Percentiles rank a stretch among this genome's conserved stretches.
Conservation (phyloP, 2,888 invertebrate species). For the Rosalia funebris region DNA sequence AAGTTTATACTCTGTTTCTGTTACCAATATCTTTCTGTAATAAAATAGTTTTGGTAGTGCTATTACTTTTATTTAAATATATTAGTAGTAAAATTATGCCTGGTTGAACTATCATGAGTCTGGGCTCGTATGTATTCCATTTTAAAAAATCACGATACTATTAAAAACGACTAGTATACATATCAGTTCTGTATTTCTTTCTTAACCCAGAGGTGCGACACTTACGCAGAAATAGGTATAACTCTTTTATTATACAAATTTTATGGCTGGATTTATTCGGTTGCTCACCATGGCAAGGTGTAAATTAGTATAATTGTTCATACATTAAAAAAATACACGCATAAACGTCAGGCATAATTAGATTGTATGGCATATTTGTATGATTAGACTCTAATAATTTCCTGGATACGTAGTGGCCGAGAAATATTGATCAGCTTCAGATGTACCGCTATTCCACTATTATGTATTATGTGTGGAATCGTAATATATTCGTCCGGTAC, state of each 20-base stretch:
- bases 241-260: background rate
- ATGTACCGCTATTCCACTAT: background rate
- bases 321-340: background rate
- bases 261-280: background rate
- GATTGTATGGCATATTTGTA: background rate
- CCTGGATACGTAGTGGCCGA: background rate
- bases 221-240: background rate
- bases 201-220: background rate
- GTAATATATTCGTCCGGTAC: background rate
- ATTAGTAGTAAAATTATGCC: no score
- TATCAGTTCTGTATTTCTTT: background rate
- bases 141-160: no score
- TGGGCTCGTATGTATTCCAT: no score
- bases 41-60: no score
- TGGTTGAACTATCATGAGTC: no score
- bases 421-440: background rate
- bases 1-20: no score
- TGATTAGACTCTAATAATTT: background rate
- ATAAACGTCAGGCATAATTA: background rate
- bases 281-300: background rate
- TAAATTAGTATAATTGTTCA: background rate
- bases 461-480: background rate
- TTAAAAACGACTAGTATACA: no score
- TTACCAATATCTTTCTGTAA: no score
- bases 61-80: no score